Percentiles rank a stretch among this genome's conserved stretches.
Evolutionary conservation across 1,140 invertebrate genomes (phyloP).

Genomic region (Hylaeus volcanicus): DNA sequence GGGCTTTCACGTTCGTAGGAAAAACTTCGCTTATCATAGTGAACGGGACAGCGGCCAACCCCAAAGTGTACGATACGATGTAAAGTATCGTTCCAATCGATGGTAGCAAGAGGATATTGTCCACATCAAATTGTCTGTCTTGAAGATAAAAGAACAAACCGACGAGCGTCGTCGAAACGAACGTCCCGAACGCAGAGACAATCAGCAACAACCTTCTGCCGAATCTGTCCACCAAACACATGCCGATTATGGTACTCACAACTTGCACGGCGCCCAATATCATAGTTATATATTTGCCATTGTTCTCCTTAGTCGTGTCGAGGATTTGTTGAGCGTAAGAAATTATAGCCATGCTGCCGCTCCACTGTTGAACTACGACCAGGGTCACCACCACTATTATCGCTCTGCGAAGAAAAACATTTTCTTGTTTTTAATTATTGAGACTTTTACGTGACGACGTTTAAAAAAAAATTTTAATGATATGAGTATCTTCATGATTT

Average conservation of each 20-base stretch:
- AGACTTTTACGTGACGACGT: too few relatives aligned
- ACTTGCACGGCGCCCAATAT: conserved; percentile 86
- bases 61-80: conserved; percentile 85
- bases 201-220: conserved; percentile 85
- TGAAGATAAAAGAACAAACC: conserved; percentile 82
- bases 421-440: too few relatives aligned
- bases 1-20: conserved; percentile 84
- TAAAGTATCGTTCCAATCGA: conserved; percentile 83
- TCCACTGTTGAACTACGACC: conserved; percentile 86
- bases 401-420: conserved; percentile 67
- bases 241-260: conserved; percentile 81
- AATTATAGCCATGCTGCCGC: conserved; percentile 86
- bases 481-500: too few relatives aligned
- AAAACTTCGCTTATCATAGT: conserved; percentile 88
- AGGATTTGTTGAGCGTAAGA: conserved; percentile 88
- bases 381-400: conserved; percentile 84
- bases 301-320: conserved; percentile 79
- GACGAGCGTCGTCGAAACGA: conserved; percentile 71
- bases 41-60: conserved; percentile 86
- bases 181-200: conserved; percentile 81
- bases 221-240: conserved; percentile 84
- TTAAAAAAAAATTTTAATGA: too few relatives aligned
- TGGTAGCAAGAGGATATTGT: conserved; percentile 82
- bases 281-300: conserved; percentile 82
- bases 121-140: conserved; percentile 75